Evolutionary conservation across 2,888 invertebrate genomes (phyloP).

Genomic region (Coecobrya sp.): DNA sequence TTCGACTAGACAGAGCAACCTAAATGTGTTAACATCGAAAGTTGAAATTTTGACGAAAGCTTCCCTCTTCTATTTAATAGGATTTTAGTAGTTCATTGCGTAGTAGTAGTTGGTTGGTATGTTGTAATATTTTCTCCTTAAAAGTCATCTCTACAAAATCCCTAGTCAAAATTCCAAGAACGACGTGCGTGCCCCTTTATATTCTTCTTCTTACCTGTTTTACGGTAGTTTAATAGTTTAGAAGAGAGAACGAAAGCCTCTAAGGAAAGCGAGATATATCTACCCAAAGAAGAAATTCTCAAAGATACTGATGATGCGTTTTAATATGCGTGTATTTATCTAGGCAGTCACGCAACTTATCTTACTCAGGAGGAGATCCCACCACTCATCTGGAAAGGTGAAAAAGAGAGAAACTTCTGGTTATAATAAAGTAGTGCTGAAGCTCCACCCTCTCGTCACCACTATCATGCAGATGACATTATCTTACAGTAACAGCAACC

Average conservation of each 20-base stretch:
- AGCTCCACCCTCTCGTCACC: slow-evolving; percentile 9
- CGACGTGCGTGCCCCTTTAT: background rate
- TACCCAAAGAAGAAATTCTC: background rate
- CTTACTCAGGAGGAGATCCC: background rate
- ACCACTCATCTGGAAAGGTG: background rate
- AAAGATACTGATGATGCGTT: background rate
- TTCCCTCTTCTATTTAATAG: background rate
- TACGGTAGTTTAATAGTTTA: slow-evolving; percentile 1
- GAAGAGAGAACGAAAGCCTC: background rate
- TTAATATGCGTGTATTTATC: slow-evolving; percentile 13
- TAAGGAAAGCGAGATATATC: background rate
- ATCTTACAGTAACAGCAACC: background rate
- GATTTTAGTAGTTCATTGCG: background rate
- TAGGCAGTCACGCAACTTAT: slow-evolving; percentile 32
- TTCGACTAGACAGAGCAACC: background rate
- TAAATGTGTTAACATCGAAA: slow-evolving; percentile 9
- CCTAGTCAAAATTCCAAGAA: slow-evolving; percentile 41
- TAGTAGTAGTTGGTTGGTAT: background rate
- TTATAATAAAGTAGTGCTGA: background rate
- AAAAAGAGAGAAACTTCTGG: slow-evolving; percentile 12
- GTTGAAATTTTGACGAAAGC: slow-evolving; percentile 20
- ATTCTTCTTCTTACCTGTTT: slow-evolving; percentile 3
- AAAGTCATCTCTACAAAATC: slow-evolving; percentile 39
- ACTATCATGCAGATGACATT: background rate
- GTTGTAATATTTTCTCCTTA: slow-evolving; percentile 33